These are phyloP conservation scores for Bombyx mandarina DNA, from an alignment of 1,140 invertebrate species.

Conservation along the genomic window DNA sequence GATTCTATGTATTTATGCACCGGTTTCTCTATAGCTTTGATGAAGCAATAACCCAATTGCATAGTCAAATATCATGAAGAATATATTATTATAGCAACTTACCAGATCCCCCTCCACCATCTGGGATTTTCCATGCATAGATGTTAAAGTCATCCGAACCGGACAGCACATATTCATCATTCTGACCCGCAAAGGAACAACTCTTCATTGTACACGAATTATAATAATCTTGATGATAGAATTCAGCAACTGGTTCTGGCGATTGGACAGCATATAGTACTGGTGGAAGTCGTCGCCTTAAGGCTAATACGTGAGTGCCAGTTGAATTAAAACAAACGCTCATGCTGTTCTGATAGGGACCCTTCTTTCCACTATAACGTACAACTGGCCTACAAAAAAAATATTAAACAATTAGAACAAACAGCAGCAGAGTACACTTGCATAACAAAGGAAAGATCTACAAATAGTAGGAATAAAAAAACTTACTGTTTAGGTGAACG, in stretches of 20 bases:
- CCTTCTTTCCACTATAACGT: slow-evolving; percentile 79
- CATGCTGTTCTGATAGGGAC: slow-evolving; percentile 86
- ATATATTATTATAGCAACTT: slow-evolving; percentile 21
- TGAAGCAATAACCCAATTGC: background rate
- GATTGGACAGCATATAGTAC: slow-evolving; percentile 83
- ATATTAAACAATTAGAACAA: no score
- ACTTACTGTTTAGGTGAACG: slow-evolving; percentile 85
- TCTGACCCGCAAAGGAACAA: slow-evolving; percentile 92
- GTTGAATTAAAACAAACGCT: slow-evolving; percentile 89
- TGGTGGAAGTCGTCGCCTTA: slow-evolving; percentile 86
- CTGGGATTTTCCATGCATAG: slow-evolving; percentile 93
- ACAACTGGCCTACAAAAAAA: slow-evolving; percentile 71
- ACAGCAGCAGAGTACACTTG: no score
- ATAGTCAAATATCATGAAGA: background rate
- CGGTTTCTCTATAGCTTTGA: background rate
- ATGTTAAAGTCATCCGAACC: slow-evolving; percentile 96
- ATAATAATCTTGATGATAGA: slow-evolving; percentile 93
- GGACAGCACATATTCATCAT: slow-evolving; percentile 90
- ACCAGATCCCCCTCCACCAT: slow-evolving; percentile 68
- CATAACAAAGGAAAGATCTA: background rate
- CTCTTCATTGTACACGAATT: slow-evolving; percentile 98
- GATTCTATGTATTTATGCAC: background rate
- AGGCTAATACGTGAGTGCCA: slow-evolving; percentile 85
- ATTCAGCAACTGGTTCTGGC: slow-evolving; percentile 81
- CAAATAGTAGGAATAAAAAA: background rate